phyloP scores from a whole-genome alignment of 2,797 vertebrate genomes.

The Urocyon cinereoargenteus region DNA sequence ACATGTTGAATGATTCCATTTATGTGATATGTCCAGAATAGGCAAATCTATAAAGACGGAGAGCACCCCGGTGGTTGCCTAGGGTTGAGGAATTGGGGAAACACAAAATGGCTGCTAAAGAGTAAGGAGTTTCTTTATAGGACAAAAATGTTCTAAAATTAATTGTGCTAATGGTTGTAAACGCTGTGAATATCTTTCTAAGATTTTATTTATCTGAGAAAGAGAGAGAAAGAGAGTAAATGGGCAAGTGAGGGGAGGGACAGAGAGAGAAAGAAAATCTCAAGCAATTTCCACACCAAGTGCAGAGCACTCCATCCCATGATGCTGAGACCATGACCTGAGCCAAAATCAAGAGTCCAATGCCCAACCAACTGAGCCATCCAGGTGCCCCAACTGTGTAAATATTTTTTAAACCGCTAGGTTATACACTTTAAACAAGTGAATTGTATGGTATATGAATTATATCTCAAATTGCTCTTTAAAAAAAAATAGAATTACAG shows the following conservation, averaged over 20 bases:
- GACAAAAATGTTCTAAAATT: conserved; percentile 11
- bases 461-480: background rate
- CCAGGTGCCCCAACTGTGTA: background rate
- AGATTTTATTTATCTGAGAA: background rate
- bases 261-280: background rate
- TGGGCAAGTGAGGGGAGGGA: background rate
- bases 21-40: background rate
- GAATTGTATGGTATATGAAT: background rate
- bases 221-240: background rate
- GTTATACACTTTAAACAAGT: background rate
- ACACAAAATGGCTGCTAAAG: background rate
- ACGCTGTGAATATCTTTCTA: background rate
- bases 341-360: background rate
- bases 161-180: background rate
- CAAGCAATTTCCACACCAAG: background rate
- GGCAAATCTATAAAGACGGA: background rate
- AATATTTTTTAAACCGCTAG: conserved; percentile 2
- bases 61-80: background rate
- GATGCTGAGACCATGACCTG: background rate
- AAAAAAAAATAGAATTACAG: background rate
- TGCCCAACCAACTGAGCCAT: background rate
- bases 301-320: background rate
- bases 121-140: background rate
- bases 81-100: background rate
- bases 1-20: background rate